phyloP scores from a whole-genome alignment of 2,888 invertebrate genomes.

The Xylota segnis region DNA sequence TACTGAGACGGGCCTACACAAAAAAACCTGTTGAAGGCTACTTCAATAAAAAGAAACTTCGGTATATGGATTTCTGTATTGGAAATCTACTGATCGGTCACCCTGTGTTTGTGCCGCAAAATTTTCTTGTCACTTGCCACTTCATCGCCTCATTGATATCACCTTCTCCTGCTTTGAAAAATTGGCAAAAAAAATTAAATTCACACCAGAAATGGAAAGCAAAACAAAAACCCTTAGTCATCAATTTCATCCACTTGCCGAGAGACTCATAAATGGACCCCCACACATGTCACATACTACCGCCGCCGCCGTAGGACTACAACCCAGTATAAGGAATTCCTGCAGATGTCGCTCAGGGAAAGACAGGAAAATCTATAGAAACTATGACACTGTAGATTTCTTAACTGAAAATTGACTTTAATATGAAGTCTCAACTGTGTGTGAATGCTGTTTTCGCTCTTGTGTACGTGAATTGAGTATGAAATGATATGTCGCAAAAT shows the following conservation, averaged over 20 bases:
- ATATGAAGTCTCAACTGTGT: conserved; percentile 62
- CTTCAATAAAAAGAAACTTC: no score
- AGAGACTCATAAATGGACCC: conserved; percentile 19
- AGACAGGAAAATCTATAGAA: conserved; percentile 14
- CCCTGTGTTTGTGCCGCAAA: no score
- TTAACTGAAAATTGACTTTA: conserved; percentile 65
- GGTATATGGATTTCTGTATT: no score
- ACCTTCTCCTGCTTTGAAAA: neutral
- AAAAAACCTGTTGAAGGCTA: no score
- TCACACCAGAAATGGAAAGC: conserved; percentile 13
- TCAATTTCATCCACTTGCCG: conserved; percentile 27
- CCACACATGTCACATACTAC: conserved; percentile 15
- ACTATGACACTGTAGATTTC: conserved; percentile 53
- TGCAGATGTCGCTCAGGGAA: conserved; percentile 37
- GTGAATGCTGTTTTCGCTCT: conserved; percentile 41
- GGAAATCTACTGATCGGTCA: no score
- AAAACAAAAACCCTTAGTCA: conserved; percentile 8
- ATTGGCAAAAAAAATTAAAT: conserved; percentile 35
- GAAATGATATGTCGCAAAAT: conserved; percentile 52
- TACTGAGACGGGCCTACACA: no score
- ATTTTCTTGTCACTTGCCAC: no score
- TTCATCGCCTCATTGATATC: neutral
- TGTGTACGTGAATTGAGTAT: conserved; percentile 57
- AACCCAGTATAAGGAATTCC: conserved; percentile 18
- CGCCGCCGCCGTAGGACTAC: neutral